These are phyloP conservation scores for Drosophila serrata DNA, from an alignment of 1,140 invertebrate genomes.

Conservation along the genomic window DNA sequence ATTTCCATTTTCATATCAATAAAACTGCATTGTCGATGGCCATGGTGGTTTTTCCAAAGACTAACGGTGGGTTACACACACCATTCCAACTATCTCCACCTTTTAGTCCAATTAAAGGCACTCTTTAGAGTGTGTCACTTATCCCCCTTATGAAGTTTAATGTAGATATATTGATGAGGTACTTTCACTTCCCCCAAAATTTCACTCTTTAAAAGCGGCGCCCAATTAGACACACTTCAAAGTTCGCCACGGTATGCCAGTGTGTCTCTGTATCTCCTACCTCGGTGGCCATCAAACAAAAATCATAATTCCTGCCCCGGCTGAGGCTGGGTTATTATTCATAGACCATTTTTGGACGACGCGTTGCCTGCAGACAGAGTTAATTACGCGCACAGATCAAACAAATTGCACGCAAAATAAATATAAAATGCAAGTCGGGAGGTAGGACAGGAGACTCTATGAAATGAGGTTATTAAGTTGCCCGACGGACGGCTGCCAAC, in stretches of 20 bases:
- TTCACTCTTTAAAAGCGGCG: constrained; percentile 15
- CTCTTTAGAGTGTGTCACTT: background rate
- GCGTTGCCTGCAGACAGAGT: constrained; percentile 63
- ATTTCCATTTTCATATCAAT: constrained; percentile 62
- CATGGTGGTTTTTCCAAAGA: constrained; percentile 13
- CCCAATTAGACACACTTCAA: constrained; percentile 77
- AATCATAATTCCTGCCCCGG: constrained; percentile 26
- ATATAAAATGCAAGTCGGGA: constrained; percentile 52
- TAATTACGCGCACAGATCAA: constrained; percentile 80
- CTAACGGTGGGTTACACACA: constrained; percentile 27
- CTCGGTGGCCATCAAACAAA: constrained; percentile 58
- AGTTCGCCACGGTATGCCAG: constrained; percentile 36
- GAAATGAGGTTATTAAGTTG: constrained; percentile 67
- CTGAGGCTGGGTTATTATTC: constrained; percentile 30
- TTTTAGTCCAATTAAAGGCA: background rate
- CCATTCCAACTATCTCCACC: constrained; percentile 12
- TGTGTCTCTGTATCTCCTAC: background rate
- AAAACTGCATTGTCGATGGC: constrained; percentile 31
- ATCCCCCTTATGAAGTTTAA: background rate
- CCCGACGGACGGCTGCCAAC: constrained; percentile 23
- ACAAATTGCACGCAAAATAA: constrained; percentile 84
- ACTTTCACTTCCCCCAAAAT: constrained; percentile 11
- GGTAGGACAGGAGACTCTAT: constrained; percentile 6
- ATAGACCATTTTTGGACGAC: constrained; percentile 45
- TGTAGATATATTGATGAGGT: too few species aligned